Evolutionary conservation across 92 coral and sea anemone genomes (phyloP).

Genomic region (Palythoa grandiflora): DNA sequence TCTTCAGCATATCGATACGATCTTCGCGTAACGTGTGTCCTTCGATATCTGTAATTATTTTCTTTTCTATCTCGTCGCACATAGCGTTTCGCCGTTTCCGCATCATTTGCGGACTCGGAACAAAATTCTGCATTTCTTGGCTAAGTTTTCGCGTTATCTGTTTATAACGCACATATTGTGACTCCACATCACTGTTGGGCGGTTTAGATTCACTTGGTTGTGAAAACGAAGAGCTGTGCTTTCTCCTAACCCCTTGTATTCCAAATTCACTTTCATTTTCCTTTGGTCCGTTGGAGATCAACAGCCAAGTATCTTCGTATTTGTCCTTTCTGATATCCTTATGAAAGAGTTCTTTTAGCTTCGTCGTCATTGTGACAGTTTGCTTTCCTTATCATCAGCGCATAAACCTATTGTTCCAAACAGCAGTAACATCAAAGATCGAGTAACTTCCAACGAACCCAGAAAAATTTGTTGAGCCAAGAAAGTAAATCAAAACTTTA

Average conservation of each 20-base stretch:
- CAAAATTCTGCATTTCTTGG: conserved; percentile 41
- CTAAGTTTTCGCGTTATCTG: conserved; percentile 41
- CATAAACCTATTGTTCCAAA: not conserved
- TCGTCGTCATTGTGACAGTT: conserved; percentile 22
- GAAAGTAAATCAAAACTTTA: not conserved
- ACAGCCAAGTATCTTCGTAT: conserved; percentile 35
- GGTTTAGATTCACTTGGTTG: not conserved
- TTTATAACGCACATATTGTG: not conserved
- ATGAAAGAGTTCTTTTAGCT: conserved; percentile 20
- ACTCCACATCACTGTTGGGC: not conserved
- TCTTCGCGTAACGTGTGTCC: conserved; percentile 43
- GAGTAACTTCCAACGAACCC: not conserved
- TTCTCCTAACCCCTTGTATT: not conserved
- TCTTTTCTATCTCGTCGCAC: conserved; percentile 44
- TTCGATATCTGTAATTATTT: conserved; percentile 32
- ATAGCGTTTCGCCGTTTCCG: conserved; percentile 46
- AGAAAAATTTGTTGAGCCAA: not conserved
- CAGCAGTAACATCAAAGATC: not conserved
- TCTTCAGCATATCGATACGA: conserved; percentile 36
- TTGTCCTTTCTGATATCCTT: conserved; percentile 10
- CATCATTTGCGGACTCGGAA: conserved; percentile 49
- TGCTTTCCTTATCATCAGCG: not conserved
- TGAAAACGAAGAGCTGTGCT: conserved; percentile 23
- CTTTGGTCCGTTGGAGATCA: not conserved
- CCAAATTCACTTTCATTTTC: conserved; percentile 1